phyloP scores from a whole-genome alignment of 30 jellyfish, hydroid and myxozoan species.

The Cassiopea xamachana region DNA sequence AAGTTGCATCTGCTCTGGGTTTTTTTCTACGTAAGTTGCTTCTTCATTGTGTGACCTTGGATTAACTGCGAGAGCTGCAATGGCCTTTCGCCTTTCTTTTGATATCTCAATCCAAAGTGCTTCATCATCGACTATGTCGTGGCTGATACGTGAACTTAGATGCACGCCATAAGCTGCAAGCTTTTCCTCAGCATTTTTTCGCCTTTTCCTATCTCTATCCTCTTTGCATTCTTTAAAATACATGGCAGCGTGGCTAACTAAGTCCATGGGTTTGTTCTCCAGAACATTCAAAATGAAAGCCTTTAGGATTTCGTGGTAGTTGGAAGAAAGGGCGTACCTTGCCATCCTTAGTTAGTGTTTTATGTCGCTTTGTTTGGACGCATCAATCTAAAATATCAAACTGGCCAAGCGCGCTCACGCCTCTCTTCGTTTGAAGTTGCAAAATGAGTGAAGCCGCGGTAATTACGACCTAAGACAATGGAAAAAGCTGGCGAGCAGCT shows the following conservation, averaged over 20 bases:
- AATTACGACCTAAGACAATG: neutral
- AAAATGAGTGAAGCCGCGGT: neutral
- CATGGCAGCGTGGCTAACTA: constrained; percentile 60
- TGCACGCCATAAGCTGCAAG: constrained; percentile 29
- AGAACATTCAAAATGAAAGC: constrained; percentile 61
- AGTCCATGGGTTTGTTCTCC: constrained; percentile 66
- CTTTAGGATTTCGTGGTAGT: constrained; percentile 57
- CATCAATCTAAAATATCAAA: too few species aligned
- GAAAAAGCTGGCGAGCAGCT: neutral
- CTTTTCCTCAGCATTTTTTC: constrained; percentile 10
- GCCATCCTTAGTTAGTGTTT: neutral
- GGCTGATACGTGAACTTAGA: neutral
- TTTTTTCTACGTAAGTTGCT: constrained; percentile 56
- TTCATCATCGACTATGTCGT: constrained; percentile 18
- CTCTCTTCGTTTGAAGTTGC: neutral
- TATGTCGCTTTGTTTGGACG: neutral
- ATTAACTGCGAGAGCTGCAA: constrained; percentile 91
- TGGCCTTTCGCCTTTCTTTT: constrained; percentile 90
- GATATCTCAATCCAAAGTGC: constrained; percentile 59
- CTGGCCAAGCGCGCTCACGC: neutral
- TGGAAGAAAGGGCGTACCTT: constrained; percentile 20
- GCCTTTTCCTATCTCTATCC: constrained; percentile 12
- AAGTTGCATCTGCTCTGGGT: constrained; percentile 65
- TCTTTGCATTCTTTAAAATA: constrained; percentile 44
- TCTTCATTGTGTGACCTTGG: constrained; percentile 66